Evolutionary conservation across 2,113 vertebrate genomes (phyloP).

Genomic region (Gila orcuttii): DNA sequence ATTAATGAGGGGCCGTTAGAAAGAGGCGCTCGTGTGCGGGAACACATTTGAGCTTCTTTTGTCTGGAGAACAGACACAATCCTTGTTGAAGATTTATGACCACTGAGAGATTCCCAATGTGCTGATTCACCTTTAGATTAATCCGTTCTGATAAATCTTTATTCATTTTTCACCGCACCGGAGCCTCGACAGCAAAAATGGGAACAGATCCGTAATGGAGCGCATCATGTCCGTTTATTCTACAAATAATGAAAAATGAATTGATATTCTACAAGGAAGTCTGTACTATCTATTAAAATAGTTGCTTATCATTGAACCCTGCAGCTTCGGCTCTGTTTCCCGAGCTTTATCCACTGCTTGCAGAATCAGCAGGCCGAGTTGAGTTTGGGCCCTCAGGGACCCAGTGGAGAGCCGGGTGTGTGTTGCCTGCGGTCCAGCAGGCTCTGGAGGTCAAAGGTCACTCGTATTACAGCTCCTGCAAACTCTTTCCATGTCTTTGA

Average conservation of each 20-base stretch:
- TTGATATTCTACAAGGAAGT: neutral
- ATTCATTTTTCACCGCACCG: neutral
- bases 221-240: neutral
- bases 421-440: neutral
- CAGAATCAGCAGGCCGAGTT: neutral
- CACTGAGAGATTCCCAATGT: neutral
- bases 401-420: neutral
- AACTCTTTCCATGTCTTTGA: neutral
- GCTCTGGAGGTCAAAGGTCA: neutral
- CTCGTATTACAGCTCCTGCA: neutral
- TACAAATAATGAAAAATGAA: neutral
- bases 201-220: neutral
- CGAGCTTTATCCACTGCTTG: neutral
- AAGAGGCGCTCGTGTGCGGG: neutral
- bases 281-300: neutral
- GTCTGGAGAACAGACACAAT: neutral
- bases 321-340: neutral
- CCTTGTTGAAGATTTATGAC: neutral
- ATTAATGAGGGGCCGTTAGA: neutral
- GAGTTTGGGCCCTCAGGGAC: conserved; percentile 4
- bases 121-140: conserved; percentile 15
- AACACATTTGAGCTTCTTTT: neutral
- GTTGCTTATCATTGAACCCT: neutral
- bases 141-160: neutral
- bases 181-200: neutral